Base-by-base conservation (phyloP, 1,140 invertebrate species). In the Drosophila nasuta region DNA sequence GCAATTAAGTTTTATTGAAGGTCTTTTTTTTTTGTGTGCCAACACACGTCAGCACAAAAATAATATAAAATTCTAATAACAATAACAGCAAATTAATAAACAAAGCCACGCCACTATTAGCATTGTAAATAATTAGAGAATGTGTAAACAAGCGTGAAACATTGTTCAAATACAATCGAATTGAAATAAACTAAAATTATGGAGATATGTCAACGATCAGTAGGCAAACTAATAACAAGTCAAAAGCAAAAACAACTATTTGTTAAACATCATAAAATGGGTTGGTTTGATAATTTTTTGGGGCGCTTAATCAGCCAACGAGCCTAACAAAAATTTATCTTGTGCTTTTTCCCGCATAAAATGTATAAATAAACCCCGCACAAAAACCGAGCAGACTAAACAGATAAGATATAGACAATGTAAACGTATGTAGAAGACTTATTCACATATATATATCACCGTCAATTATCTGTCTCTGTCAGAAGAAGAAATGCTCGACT, bases 401-500 rank as follows among this genome's bases (percentile, higher is more conserved):
- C 25, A 51, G 28, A 52, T 52, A 52, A 52, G 28, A 52, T 7
- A 52, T 30, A 51, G 20, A 33, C 51, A 52, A 52, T 10, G 35
- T 38, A 10, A 10, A 38, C 10, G 28, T 52, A 30, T 28, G 25
- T n/a, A 13, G 11, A 52, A 3, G n/a, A 2, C 5, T 13, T 33
- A 25, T 25, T 25, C 20, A 25, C 0, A 25, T 25, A 11, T 52
- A 52, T 33, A 52, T 33, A 30, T 52, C 51, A 60, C 15, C 57
- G 49, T 46, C 20, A 71, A 38, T 17, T 28, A 68, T 30, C 41
- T 75, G 30, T 65, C 15, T 25, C 20, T 25, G 20, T 25, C 20
- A 25, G 20, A 25, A 43, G 17, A 13, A 48, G 30, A 35, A 13
- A 45, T 41, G n/a, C 41, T 35, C 62, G 43, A 58, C 75, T 68